These are phyloP conservation scores for Bryconaethiops microstoma DNA, from an alignment of 2,797 vertebrate species.

Conservation along the genomic window DNA sequence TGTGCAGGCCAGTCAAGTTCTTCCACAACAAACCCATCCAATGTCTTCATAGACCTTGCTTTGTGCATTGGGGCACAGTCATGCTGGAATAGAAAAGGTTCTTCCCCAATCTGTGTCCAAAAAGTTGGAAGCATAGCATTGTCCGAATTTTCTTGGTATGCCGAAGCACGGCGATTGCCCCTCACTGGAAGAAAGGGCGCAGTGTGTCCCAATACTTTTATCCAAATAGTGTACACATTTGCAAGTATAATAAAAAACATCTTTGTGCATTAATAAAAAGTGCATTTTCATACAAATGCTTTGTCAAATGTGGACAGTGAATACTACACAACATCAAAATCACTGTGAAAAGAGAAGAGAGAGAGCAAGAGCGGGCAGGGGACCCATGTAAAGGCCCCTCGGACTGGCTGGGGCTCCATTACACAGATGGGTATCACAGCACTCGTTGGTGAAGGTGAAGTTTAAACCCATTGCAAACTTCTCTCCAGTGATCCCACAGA, in stretches of 20 bases:
- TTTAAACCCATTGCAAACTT: slow-evolving; percentile 75
- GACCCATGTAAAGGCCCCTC: neutral
- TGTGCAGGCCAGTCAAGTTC: too few species aligned
- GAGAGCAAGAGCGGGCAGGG: slow-evolving; percentile 1
- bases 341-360: slow-evolving; percentile 18
- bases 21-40: too few species aligned
- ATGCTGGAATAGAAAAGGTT: too few species aligned
- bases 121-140: too few species aligned
- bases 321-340: neutral
- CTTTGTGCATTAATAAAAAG: neutral
- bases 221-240: neutral
- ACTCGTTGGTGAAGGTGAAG: slow-evolving; percentile 79
- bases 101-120: too few species aligned
- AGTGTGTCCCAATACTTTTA: too few species aligned
- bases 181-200: too few species aligned
- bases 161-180: too few species aligned
- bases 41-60: too few species aligned
- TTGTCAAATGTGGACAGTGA: neutral
- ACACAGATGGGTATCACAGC: slow-evolving; percentile 78
- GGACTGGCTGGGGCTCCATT: slow-evolving; percentile 56
- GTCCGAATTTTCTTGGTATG: too few species aligned
- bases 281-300: neutral
- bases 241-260: neutral
- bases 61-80: too few species aligned
- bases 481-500: slow-evolving; percentile 73